Evolutionary conservation across 2,797 vertebrate genomes (phyloP).

Genomic region (Catharus ustulatus): DNA sequence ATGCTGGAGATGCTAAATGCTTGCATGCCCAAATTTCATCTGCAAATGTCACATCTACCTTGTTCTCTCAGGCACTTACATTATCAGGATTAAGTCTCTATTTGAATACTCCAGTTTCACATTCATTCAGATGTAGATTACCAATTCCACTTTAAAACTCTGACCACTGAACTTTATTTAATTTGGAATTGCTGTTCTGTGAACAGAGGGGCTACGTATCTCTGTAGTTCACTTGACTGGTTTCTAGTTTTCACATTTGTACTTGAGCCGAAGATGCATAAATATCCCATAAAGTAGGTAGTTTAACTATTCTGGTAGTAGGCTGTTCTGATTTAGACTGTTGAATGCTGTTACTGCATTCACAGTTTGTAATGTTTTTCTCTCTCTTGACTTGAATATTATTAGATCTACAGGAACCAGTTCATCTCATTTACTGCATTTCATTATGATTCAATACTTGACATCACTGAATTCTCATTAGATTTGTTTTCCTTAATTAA

Average conservation of each 20-base stretch:
- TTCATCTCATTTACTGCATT: not conserved
- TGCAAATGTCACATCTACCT: not conserved
- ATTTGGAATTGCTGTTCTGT: not conserved
- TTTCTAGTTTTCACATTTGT: not conserved
- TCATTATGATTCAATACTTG: not conserved
- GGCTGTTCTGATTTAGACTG: not conserved
- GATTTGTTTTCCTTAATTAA: not conserved
- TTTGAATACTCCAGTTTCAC: not conserved
- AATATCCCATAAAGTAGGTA: not conserved
- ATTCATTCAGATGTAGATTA: not conserved
- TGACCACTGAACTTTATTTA: not conserved
- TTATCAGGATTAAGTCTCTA: not conserved
- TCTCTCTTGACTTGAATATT: not conserved
- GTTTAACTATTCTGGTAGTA: not conserved
- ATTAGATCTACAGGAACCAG: not conserved
- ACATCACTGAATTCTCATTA: not conserved
- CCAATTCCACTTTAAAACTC: not conserved
- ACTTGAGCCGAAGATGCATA: not conserved
- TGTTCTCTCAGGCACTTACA: not conserved
- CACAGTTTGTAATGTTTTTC: not conserved
- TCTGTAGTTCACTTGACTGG: not conserved
- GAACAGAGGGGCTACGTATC: not conserved
- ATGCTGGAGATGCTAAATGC: not conserved
- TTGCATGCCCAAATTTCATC: not conserved
- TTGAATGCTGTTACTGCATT: not conserved